Conservation (phyloP, 2,888 invertebrate species). For the Arctia plantaginis region DNA sequence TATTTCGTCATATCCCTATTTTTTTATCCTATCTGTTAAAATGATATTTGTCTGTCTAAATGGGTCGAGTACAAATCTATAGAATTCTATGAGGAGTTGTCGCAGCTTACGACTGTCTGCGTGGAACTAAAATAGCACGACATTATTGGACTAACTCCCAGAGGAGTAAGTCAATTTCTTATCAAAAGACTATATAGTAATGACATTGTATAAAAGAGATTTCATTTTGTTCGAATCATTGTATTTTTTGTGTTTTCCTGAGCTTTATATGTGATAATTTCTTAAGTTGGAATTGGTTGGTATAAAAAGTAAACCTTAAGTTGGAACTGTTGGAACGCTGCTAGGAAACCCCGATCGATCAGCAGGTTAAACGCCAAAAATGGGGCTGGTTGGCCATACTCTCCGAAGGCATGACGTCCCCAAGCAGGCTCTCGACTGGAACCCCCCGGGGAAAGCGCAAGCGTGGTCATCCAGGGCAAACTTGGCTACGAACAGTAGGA, state of each 20-base stretch:
- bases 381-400: no score
- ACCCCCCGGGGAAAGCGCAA: no score
- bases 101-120: background rate
- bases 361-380: no score
- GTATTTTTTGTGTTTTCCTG: background rate
- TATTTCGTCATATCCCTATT: no score
- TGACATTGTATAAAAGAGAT: background rate
- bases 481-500: no score
- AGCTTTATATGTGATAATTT: background rate
- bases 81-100: background rate
- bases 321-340: no score
- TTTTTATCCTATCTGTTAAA: background rate
- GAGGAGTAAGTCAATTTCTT: background rate
- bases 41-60: background rate
- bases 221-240: background rate
- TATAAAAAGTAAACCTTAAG: background rate
- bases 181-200: background rate
- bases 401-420: no score
- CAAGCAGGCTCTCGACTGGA: no score
- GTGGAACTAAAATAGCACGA: background rate
- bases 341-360: no score
- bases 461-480: no score
- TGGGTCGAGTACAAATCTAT: background rate
- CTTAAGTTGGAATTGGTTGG: background rate
- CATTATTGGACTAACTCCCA: background rate